Evolutionary conservation across 2,797 vertebrate species (phyloP), one percentile per base, ranked within the genome.

Genomic region (Scleropages formosus): DNA sequence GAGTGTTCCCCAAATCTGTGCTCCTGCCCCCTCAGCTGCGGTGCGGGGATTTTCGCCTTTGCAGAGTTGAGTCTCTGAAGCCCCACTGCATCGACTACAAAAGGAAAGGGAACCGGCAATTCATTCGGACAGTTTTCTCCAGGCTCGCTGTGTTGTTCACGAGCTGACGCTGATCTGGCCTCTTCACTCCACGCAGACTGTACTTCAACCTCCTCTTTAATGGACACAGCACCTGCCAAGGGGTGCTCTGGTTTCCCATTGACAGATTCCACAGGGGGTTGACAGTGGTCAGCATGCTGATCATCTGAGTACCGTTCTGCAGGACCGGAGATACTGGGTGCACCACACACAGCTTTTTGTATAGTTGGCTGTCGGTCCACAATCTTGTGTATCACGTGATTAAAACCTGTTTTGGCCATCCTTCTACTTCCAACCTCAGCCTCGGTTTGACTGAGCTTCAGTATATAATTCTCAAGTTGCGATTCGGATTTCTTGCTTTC

Each of bases 201-300:
- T 31, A 39, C 26, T 51, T 71, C 67, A n/a, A 10, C 68, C 13
- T 76, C 75, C 22, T 76, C 67, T 71, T 76, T 76, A 44, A 76
- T n/a, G 22, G 67, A 13, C 3, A 49, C 59, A 20, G 12, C 27
- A 24, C 68, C 53, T 11, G 26, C 7, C 9, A 31, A 16, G 69
- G 8, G 44, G 18, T 9, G 20, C 13, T 71, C 60, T 3, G 18
- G 22, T 15, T 71, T 71, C 58, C 46, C 75, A 22, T 1, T 18
- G 0, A 62, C 27, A 12, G 56, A 4, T 13, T 58, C 67, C n/a
- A 20, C 62, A 13, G 39, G 0, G 12, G 73, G 31, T 18, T 27
- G 24, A 9, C 22, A 20, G 18, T 18, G 20, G 4, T 51, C 20
- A 8, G 27, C 65, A 1, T 3, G 62, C 11, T 51, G 46, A 11